Evolutionary conservation across 2,113 vertebrate genomes (phyloP), one percentile per base, ranked within the genome.

Genomic region (Rhinoderma darwinii): DNA sequence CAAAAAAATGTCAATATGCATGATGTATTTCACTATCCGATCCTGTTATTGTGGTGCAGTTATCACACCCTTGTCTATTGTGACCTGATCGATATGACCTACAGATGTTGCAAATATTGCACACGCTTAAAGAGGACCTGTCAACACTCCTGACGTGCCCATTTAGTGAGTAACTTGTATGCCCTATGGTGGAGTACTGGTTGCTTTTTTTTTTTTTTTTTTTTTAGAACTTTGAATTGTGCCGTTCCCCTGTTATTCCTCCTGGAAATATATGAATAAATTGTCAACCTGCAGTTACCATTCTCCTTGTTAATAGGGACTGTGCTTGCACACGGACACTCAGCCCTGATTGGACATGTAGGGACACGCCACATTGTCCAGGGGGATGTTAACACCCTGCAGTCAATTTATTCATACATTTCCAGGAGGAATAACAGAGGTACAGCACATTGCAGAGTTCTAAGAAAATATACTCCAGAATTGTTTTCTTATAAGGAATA

Each of bases 1-100:
- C 43, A 30, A 8, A 15, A 32, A 39, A 44, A 44, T 89, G 84
- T 92, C 90, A 94, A 93, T 95, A 95, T 96, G 94, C 93, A 94
- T 96, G 94, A 95, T 95, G 89, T 94, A 94, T 88, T 90, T 93
- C 17, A 44, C 22, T 39, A 25, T 79, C 43, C 1, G 61, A 54
- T 54, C 15, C 20, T 27, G 15, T 41, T 35, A 10, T 25, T 59
- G 37, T 17, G 50, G 37, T 47, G 50, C 39, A 35, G 50, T 51
- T 25, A 10, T 37, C 7, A 43, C 15, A 35, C 17, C 44, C 44
- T 54, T 50, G 43, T 83, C 14, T 32, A 68, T 81, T 25, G 10
- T 81, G 39, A 15, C 35, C 77, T 20, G 37, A 35, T 41, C 35
- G 59, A 41, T 47, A 5, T 70, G 17, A 41, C 37, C 54, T 78